Evolutionary conservation across 2,113 vertebrate genomes (phyloP), one percentile per base, ranked within the genome.

Genomic region (Nettapus auritus): DNA sequence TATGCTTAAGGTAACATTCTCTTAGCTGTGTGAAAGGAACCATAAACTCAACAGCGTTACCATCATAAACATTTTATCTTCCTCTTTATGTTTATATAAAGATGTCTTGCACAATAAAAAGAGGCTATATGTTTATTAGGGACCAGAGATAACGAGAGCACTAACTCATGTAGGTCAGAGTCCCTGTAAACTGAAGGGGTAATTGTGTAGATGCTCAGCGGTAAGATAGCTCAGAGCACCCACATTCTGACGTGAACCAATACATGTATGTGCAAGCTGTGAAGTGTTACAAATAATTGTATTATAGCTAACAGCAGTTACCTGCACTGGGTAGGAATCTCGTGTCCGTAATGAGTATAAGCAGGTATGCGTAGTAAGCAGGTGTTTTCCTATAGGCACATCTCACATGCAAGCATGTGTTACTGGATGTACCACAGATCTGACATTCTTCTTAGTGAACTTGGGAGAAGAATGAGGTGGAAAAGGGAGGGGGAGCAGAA

Each of bases 381-480:
- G 97, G 97, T 97, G 97, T 95, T 96, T 89, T 95, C 96, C 96
- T 95, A 88, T n/a, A 96, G 95, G 85, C 96, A 96, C 87, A 89
- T 93, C 96, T 96, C 92, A 76, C 73, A 74, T 95, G 89, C 92
- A 90, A 11, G 77, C 93, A 96, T 85, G 97, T 97, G 97, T 97
- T 97, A 6, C 84, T 77, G 13, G 97, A 96, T 82, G 95, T 81
- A 96, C 91, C 87, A 46, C 97, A 97, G 97, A 96, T 53, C 95
- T 87, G 90, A 62, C 87, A 73, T 97, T 97, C 88, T 94, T 88
- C 92, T 74, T 40, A 17, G 80, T 40, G 73, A 94, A 59, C 77
- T 86, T 36, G 55, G 90, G 93, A 95, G 92, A 93, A 94, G 95
- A 96, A 96, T 94, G 92, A 92, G 66, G 94, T 87, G 93, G 92